A percentile compares a stretch with the other conserved stretches of the same genome.
Conservation (phyloP, 2,888 invertebrate genomes). For the Thyatira batis region DNA sequence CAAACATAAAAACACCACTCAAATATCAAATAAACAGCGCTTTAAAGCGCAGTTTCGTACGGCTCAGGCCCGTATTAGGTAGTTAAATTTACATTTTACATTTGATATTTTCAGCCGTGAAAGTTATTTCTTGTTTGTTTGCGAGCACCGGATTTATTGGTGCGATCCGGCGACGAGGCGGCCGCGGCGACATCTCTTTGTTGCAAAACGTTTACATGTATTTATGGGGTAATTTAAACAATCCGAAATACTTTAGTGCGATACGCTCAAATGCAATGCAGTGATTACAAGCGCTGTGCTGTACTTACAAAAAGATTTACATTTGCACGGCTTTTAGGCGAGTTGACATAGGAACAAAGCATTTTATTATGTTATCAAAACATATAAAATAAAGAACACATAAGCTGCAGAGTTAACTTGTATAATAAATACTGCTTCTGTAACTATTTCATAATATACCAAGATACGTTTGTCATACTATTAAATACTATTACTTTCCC, state of each 20-base stretch:
- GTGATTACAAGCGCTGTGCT: conserved; percentile 47
- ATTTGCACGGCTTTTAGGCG: neutral
- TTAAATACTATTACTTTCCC: no score
- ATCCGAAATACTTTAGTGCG: conserved; percentile 63
- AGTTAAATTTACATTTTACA: conserved; percentile 80
- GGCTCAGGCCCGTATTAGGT: conserved; percentile 75
- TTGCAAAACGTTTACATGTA: conserved; percentile 68
- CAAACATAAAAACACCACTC: conserved; percentile 77
- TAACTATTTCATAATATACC: no score
- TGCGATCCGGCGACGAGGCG: conserved; percentile 46
- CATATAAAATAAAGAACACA: no score
- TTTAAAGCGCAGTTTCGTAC: conserved; percentile 67
- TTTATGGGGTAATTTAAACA: conserved; percentile 73
- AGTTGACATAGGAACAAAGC: no score
- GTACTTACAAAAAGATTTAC: neutral
- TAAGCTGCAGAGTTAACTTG: no score
- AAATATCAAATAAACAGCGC: conserved; percentile 74
- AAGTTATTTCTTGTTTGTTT: conserved; percentile 68
- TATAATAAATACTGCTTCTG: no score
- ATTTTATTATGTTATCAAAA: no score
- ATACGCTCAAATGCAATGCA: conserved; percentile 53
- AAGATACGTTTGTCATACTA: no score
- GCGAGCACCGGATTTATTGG: conserved; percentile 65
- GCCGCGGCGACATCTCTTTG: conserved; percentile 61
- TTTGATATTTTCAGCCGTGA: conserved; percentile 79